Percentiles rank a stretch among this genome's conserved stretches.
Conservation (phyloP, 1,140 invertebrate genomes). For the Ceratina japonica region DNA sequence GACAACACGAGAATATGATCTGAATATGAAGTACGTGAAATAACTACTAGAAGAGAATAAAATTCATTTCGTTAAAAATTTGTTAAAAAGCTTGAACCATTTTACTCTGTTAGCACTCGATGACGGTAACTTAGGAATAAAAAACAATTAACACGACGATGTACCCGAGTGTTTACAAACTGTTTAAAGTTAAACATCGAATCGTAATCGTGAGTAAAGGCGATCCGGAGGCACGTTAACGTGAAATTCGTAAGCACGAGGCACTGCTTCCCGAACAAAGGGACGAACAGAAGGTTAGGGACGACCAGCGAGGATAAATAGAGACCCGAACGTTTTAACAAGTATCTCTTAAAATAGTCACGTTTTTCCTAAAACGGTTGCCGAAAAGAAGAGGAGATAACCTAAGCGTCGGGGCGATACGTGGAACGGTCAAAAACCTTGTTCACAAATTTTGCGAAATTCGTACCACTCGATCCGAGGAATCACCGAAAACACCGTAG, state of each 20-base stretch:
- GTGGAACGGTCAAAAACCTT: slow-evolving; percentile 17
- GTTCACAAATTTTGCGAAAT: background rate
- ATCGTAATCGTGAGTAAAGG: background rate
- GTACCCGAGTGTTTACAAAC: background rate
- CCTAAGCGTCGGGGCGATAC: slow-evolving; percentile 29
- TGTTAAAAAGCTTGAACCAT: background rate
- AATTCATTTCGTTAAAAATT: no score
- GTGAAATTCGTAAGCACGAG: background rate
- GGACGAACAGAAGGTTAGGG: slow-evolving; percentile 45
- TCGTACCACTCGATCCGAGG: background rate
- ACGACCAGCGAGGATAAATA: slow-evolving; percentile 27
- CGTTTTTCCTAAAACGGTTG: slow-evolving; percentile 28
- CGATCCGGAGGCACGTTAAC: no score
- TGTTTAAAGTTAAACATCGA: background rate
- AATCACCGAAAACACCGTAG: no score
- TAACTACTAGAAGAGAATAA: no score
- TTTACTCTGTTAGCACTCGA: background rate
- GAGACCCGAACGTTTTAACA: background rate
- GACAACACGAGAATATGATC: no score
- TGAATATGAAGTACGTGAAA: no score
- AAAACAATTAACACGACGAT: slow-evolving; percentile 6
- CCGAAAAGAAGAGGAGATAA: slow-evolving; percentile 3
- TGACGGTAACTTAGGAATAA: slow-evolving; percentile 29
- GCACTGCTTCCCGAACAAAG: background rate
- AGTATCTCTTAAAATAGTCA: slow-evolving; percentile 44